Conservation (phyloP, 2,113 vertebrate genomes). For the Emydura subglobosa region DNA sequence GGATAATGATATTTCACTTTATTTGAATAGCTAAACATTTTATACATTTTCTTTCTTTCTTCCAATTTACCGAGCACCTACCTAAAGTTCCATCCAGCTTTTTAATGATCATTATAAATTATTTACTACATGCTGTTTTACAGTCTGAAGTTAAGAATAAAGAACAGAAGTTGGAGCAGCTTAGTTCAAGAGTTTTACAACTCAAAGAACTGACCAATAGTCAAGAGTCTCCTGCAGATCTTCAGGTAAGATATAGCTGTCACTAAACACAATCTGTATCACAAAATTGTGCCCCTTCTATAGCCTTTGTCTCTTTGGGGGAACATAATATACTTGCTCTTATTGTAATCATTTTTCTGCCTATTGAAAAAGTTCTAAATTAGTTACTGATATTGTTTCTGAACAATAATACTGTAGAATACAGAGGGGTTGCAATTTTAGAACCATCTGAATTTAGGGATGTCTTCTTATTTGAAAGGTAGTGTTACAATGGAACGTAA, state of each 20-base stretch:
- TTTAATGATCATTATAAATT: background rate
- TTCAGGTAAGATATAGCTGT: slow-evolving; percentile 85
- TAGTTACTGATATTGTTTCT: background rate
- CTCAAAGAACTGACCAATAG: slow-evolving; percentile 86
- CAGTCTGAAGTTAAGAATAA: slow-evolving; percentile 89
- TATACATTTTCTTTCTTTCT: slow-evolving; percentile 1
- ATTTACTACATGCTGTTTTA: slow-evolving; percentile 40
- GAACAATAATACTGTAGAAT: background rate
- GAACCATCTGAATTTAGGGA: background rate
- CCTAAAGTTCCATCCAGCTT: background rate
- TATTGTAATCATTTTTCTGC: background rate
- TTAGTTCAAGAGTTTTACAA: slow-evolving; percentile 87
- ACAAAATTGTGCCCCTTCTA: background rate
- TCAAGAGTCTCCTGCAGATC: slow-evolving; percentile 88
- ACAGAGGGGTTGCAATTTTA: background rate
- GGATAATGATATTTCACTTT: background rate
- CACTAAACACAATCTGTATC: background rate
- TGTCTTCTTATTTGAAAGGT: background rate
- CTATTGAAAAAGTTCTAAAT: background rate
- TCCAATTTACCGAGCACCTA: background rate
- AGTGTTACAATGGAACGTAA: background rate
- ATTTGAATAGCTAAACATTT: background rate
- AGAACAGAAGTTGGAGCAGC: slow-evolving; percentile 84
- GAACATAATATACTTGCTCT: background rate
- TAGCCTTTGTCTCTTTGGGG: background rate